A percentile compares a stretch with the other conserved stretches of the same genome.
Evolutionary conservation across 2,888 invertebrate genomes (phyloP).

Genomic region (Encarsia formosa): DNA sequence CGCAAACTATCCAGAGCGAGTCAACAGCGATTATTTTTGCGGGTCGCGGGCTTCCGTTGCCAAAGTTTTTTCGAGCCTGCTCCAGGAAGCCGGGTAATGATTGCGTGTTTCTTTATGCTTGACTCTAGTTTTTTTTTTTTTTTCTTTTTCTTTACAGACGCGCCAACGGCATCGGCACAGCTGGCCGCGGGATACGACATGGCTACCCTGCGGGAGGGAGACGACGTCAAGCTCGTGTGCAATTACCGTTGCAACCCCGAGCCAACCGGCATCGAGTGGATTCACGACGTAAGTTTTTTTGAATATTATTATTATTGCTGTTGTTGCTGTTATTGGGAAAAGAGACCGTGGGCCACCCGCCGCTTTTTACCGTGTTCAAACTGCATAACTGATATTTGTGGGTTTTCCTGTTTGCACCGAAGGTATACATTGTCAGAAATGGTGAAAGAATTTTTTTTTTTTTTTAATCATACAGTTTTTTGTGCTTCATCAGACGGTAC

Average conservation of each 20-base stretch:
- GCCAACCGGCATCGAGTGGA: conserved; percentile 72
- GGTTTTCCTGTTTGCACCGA: too few species aligned
- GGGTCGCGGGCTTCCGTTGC: not conserved
- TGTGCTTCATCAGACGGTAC: too few species aligned
- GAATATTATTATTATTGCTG: too few species aligned
- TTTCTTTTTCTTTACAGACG: conserved; percentile 58
- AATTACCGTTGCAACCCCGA: conserved; percentile 75
- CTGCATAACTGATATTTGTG: too few species aligned
- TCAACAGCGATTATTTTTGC: not conserved
- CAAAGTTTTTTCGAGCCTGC: not conserved
- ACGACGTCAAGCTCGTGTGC: conserved; percentile 73
- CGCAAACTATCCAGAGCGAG: not conserved
- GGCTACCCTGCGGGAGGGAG: conserved; percentile 69
- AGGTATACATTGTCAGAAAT: too few species aligned
- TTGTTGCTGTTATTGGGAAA: too few species aligned
- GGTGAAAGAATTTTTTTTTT: too few species aligned
- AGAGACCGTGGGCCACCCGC: too few species aligned
- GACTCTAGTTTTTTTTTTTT: not conserved
- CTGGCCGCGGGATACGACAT: conserved; percentile 61
- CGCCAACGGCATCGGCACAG: conserved; percentile 70
- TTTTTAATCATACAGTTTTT: too few species aligned
- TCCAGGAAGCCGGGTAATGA: too few species aligned
- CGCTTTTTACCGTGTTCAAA: too few species aligned
- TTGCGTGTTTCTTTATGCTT: too few species aligned
- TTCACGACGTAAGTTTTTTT: conserved; percentile 71